phyloP scores from a whole-genome alignment of 2,888 invertebrate species.

The Hydraecia micacea region DNA sequence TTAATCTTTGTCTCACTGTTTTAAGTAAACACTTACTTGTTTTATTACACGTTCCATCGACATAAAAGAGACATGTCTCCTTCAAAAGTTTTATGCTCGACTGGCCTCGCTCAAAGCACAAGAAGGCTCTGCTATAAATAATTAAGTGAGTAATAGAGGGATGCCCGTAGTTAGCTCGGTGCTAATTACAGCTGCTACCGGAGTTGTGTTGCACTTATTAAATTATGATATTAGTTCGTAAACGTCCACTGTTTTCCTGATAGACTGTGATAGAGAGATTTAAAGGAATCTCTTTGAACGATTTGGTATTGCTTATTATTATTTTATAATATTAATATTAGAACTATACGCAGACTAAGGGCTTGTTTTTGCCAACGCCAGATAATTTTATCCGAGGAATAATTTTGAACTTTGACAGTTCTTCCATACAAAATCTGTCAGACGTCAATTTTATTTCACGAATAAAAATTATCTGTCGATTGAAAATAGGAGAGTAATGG shows the following conservation, averaged over 20 bases:
- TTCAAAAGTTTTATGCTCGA: slow-evolving; percentile 4
- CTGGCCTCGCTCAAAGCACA: not conserved
- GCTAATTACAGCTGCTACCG: slow-evolving; percentile 23
- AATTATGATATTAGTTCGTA: slow-evolving; percentile 7
- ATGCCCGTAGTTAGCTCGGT: slow-evolving; percentile 17
- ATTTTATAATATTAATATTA: not conserved
- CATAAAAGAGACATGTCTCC: not conserved
- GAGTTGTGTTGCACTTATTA: slow-evolving; percentile 17
- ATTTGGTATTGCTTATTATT: not conserved
- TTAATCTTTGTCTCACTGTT: too few relatives aligned
- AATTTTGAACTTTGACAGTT: too few relatives aligned
- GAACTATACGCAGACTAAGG: not conserved
- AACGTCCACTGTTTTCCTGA: not conserved
- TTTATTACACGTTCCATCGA: too few relatives aligned
- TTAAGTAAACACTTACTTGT: not conserved
- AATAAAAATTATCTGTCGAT: too few relatives aligned
- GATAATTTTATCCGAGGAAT: too few relatives aligned
- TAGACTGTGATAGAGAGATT: too few relatives aligned
- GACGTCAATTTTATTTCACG: too few relatives aligned
- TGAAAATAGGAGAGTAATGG: too few relatives aligned
- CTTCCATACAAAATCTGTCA: too few relatives aligned
- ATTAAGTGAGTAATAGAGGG: slow-evolving; percentile 19
- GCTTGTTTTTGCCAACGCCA: too few relatives aligned
- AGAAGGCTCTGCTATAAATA: slow-evolving; percentile 33
- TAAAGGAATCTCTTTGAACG: not conserved